Evolutionary conservation across 64 coral and sea anemone genomes (phyloP).

Genomic region (Hydrozoanthus tunicans): DNA sequence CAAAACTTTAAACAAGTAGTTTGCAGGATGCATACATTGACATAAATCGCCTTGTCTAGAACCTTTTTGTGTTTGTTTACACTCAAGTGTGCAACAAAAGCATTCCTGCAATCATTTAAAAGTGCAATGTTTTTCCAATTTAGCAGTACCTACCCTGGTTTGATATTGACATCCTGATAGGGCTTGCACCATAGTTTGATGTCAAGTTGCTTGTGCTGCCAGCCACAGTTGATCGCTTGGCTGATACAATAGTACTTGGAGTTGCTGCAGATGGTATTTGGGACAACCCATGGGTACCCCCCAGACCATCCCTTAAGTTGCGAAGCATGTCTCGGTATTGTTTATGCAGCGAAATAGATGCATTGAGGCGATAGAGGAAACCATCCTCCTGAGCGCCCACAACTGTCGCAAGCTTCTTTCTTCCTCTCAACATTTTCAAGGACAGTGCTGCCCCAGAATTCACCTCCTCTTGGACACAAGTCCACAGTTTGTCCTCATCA

Average conservation of each 20-base stretch:
- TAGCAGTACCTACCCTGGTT: constrained; percentile 59
- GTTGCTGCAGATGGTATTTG: constrained; percentile 43
- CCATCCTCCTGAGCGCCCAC: constrained; percentile 72
- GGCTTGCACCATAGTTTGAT: constrained; percentile 59
- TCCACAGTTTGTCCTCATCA: constrained; percentile 93
- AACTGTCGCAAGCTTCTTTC: constrained; percentile 69
- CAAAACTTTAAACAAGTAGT: too few species aligned
- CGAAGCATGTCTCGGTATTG: constrained; percentile 97
- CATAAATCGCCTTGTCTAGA: too few species aligned
- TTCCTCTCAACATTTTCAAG: constrained; percentile 64
- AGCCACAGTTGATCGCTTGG: constrained; percentile 54
- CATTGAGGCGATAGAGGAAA: constrained; percentile 78
- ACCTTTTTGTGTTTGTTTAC: too few species aligned
- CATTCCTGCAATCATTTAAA: too few species aligned
- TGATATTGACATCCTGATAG: constrained; percentile 61
- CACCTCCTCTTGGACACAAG: constrained; percentile 78
- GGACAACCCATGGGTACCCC: constrained; percentile 70
- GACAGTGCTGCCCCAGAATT: constrained; percentile 50
- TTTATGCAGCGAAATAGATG: constrained; percentile 89
- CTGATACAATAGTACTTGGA: constrained; percentile 50
- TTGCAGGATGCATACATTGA: too few species aligned
- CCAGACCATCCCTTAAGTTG: constrained; percentile 81
- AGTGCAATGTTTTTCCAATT: too few species aligned
- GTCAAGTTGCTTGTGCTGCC: constrained; percentile 87
- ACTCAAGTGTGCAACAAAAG: too few species aligned